phyloP scores from a whole-genome alignment of 2,797 vertebrate genomes.

The Harpagifer antarcticus region DNA sequence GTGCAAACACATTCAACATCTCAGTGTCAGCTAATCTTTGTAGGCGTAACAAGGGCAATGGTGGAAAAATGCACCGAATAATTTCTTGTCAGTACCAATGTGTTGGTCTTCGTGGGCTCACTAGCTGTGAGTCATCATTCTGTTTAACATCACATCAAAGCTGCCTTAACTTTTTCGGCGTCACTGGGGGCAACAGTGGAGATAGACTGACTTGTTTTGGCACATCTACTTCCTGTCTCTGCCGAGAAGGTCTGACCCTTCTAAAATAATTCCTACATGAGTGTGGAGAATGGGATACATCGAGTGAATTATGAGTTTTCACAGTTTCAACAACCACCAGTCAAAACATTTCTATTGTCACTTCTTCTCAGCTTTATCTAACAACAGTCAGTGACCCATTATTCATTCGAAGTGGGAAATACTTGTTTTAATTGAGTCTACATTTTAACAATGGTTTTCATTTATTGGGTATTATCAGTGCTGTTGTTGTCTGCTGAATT shows the following conservation, averaged over 20 bases:
- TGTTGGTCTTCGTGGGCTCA: constrained; percentile 43
- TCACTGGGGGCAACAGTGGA: constrained; percentile 58
- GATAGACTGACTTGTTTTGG: constrained; percentile 57
- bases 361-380: constrained; percentile 32
- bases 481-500: constrained; percentile 7
- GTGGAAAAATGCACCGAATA: constrained; percentile 29
- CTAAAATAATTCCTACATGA: constrained; percentile 4
- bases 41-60: background rate
- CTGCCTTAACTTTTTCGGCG: constrained; percentile 50
- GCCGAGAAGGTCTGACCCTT: constrained; percentile 33
- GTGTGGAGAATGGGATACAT: constrained; percentile 6
- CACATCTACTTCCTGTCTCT: constrained; percentile 30
- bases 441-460: constrained; percentile 2
- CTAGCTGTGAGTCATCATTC: constrained; percentile 73
- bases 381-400: constrained; percentile 33
- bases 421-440: constrained; percentile 12
- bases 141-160: constrained; percentile 65
- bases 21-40: constrained; percentile 35
- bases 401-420: constrained; percentile 26
- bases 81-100: constrained; percentile 26
- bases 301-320: constrained; percentile 27
- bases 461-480: background rate
- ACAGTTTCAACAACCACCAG: constrained; percentile 26
- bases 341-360: constrained; percentile 23
- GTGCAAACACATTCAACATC: background rate